phyloP scores from a whole-genome alignment of 2,113 vertebrate species.

The Varanus salvator region DNA sequence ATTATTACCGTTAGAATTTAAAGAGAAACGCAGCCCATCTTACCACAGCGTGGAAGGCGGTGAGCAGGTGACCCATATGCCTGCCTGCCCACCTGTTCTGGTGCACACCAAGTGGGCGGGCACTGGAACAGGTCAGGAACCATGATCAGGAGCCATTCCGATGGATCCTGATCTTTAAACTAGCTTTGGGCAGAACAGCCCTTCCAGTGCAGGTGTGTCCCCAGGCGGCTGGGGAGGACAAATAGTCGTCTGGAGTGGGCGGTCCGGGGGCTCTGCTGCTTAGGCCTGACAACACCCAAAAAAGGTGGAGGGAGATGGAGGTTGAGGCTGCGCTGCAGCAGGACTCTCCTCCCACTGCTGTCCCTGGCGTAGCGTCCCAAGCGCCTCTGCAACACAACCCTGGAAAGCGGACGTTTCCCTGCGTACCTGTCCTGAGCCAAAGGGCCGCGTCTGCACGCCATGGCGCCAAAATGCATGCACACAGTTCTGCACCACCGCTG shows the following conservation, averaged over 20 bases:
- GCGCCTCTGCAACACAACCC: not conserved
- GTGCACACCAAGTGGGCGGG: no score
- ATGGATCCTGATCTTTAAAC: no score
- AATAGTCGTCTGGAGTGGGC: not conserved
- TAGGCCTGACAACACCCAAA: not conserved
- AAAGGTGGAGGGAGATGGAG: accelerated
- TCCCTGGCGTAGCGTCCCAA: not conserved
- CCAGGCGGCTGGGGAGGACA: not conserved
- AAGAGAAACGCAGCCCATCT: no score
- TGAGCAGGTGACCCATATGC: no score
- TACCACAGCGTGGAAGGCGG: no score
- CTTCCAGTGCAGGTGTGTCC: no score
- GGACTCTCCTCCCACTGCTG: not conserved
- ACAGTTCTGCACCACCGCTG: conserved; percentile 83
- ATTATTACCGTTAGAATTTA: no score
- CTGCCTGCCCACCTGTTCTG: no score
- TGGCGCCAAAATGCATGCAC: conserved; percentile 88
- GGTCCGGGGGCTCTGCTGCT: not conserved
- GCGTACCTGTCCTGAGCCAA: conserved; percentile 64
- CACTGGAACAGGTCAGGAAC: no score
- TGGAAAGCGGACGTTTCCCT: not conserved
- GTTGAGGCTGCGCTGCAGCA: no score
- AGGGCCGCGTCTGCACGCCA: conserved; percentile 84
- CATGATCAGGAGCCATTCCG: no score
- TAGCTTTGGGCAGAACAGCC: no score